These are phyloP conservation scores for Chaenogobius annularis DNA, from an alignment of 2,113 vertebrate genomes.

Conservation along the genomic window DNA sequence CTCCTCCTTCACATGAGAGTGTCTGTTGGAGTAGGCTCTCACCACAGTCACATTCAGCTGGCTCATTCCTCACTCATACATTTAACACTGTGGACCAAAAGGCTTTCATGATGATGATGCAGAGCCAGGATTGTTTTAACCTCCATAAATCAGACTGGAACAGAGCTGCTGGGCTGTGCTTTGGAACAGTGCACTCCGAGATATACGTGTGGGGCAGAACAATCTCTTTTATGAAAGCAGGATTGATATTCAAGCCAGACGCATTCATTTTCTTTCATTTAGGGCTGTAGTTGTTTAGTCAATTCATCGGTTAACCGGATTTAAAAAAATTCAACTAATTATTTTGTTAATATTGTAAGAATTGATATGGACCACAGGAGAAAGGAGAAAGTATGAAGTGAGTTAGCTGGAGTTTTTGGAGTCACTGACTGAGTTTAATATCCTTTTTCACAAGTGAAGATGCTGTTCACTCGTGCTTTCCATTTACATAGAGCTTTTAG, in stretches of 20 bases:
- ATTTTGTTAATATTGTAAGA: too few relatives aligned
- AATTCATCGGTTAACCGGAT: too few relatives aligned
- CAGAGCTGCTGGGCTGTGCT: neutral
- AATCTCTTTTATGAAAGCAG: neutral
- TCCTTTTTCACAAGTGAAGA: too few relatives aligned
- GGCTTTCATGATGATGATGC: constrained; percentile 36
- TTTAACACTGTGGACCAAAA: constrained; percentile 27
- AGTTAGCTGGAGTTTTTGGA: too few relatives aligned
- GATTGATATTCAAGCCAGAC: neutral
- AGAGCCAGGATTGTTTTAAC: constrained; percentile 37
- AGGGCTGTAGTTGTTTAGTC: too few relatives aligned
- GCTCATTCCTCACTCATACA: constrained; percentile 33
- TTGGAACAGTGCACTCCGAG: neutral
- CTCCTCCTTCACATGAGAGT: constrained; percentile 35
- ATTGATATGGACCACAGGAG: too few relatives aligned
- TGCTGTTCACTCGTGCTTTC: too few relatives aligned
- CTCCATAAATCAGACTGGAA: constrained; percentile 22
- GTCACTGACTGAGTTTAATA: too few relatives aligned
- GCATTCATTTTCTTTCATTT: neutral
- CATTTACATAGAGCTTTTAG: too few relatives aligned
- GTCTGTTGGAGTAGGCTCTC: constrained; percentile 34
- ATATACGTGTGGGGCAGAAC: neutral
- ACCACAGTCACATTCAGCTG: constrained; percentile 37
- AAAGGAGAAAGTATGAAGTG: too few relatives aligned
- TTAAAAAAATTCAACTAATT: too few relatives aligned